These are phyloP conservation scores for Melanerpes aurifrons DNA, from an alignment of 2,113 vertebrate species.

Conservation along the genomic window DNA sequence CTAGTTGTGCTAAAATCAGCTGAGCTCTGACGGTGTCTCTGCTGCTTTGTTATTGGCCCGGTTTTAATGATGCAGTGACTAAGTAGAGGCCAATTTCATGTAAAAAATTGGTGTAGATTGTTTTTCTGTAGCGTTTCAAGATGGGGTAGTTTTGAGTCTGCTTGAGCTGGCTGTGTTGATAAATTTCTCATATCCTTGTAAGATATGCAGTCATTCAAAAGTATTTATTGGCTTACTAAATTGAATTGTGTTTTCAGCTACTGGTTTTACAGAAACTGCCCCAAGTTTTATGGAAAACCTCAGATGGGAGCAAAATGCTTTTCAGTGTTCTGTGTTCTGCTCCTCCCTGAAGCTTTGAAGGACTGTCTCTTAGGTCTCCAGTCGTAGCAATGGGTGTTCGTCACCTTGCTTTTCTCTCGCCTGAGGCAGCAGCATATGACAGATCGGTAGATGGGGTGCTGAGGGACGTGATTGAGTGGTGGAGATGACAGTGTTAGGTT, in stretches of 20 bases:
- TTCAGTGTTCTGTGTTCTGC: neutral
- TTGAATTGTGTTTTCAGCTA: neutral
- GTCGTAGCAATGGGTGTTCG: neutral
- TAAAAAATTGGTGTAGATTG: neutral
- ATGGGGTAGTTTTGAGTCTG: neutral
- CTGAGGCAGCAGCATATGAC: neutral
- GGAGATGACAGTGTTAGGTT: too few relatives aligned
- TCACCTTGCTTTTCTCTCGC: neutral
- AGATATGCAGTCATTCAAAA: neutral
- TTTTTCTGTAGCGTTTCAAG: neutral
- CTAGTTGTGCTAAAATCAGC: neutral
- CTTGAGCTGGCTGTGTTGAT: neutral
- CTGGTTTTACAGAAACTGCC: slow-evolving; percentile 6
- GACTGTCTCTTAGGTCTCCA: neutral
- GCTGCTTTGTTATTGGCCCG: neutral
- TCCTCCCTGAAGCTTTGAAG: neutral
- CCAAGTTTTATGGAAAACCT: neutral
- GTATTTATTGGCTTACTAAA: slow-evolving; percentile 50
- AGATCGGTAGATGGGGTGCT: neutral
- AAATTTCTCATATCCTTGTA: neutral
- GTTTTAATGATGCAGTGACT: neutral
- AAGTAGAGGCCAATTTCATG: neutral
- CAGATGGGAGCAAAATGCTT: neutral
- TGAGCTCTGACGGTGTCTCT: neutral
- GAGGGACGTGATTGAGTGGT: too few relatives aligned